Evolutionary conservation across 2,888 invertebrate species (phyloP).

Genomic region (Cryptus viduatorius): DNA sequence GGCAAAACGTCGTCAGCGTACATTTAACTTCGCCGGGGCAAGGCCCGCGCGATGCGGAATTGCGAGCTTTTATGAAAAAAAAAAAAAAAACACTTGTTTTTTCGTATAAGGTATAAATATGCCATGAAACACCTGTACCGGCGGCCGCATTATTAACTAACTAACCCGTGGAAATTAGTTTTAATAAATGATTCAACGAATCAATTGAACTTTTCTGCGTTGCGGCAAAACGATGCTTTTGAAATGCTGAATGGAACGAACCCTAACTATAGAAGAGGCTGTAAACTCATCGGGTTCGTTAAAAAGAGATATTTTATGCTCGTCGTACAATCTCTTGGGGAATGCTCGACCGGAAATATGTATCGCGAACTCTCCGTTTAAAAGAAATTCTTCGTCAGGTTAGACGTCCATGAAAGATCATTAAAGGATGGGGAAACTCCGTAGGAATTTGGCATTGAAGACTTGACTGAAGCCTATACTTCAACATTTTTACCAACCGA

Average conservation of each 20-base stretch:
- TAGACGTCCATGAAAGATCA: background rate
- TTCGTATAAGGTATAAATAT: background rate
- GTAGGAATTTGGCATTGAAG: background rate
- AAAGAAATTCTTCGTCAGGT: background rate
- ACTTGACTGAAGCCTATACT: too few relatives aligned
- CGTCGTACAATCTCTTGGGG: background rate
- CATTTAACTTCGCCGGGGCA: background rate
- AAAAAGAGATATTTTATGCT: background rate
- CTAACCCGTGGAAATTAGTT: background rate
- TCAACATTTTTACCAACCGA: background rate
- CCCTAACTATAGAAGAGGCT: background rate
- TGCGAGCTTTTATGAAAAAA: background rate
- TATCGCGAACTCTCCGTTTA: background rate
- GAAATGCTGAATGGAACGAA: background rate
- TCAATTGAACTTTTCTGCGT: background rate
- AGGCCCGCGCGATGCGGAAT: background rate
- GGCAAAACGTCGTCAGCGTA: slow-evolving; percentile 13
- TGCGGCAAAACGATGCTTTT: background rate
- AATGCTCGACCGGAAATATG: background rate
- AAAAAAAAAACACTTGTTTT: slow-evolving; percentile 6
- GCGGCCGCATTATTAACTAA: slow-evolving; percentile 1
- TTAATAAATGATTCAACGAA: slow-evolving; percentile 30
- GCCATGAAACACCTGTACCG: background rate
- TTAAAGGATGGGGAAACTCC: background rate
- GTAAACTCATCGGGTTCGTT: slow-evolving; percentile 32